phyloP scores from a whole-genome alignment of 2,797 vertebrate species.

The Phalanger gymnotis region DNA sequence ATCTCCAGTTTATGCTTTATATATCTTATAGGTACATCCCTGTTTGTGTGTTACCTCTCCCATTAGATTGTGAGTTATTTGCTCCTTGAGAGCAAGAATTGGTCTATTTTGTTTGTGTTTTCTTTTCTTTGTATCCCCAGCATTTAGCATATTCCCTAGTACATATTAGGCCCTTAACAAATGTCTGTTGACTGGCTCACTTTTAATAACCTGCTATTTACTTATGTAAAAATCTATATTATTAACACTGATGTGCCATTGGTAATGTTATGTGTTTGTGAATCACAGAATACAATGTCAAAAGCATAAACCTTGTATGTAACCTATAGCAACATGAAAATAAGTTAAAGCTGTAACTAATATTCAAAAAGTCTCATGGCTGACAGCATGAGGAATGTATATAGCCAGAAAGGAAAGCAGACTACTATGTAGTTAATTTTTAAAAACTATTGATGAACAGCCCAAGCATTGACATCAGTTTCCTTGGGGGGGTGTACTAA shows the following conservation, averaged over 20 bases:
- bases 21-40: not conserved
- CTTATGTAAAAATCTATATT: not conserved
- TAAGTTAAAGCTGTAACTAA: not conserved
- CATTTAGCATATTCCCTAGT: not conserved
- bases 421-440: not conserved
- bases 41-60: not conserved
- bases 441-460: not conserved
- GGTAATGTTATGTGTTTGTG: not conserved
- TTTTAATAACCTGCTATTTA: not conserved
- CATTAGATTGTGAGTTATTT: not conserved
- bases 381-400: not conserved
- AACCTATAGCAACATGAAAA: not conserved
- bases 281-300: not conserved
- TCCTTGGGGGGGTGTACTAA: not conserved
- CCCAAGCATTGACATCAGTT: not conserved
- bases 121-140: not conserved
- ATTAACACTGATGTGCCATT: not conserved
- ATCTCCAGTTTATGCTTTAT: not conserved
- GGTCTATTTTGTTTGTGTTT: not conserved
- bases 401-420: not conserved
- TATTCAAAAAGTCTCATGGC: not conserved
- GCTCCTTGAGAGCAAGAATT: not conserved
- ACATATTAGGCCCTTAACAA: not conserved
- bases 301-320: not conserved
- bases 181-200: not conserved